Conservation (phyloP, 2,888 invertebrate genomes). For the Frankliniella intonsa region DNA sequence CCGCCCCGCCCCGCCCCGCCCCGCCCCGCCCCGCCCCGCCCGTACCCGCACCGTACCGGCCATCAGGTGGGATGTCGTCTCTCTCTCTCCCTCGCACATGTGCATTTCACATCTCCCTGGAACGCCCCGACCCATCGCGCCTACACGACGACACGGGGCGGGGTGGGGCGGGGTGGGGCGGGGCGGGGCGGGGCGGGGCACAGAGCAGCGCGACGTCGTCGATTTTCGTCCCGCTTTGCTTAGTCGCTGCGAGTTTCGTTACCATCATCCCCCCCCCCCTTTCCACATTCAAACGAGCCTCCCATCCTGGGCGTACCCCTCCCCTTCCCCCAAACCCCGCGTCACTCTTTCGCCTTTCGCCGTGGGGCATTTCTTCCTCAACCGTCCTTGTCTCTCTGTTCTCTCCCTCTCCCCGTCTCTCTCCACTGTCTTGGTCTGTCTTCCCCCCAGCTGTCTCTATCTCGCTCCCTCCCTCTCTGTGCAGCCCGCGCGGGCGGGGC, state of each 20-base stretch:
- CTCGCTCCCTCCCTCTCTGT: constrained; percentile 11
- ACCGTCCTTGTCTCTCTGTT: neutral
- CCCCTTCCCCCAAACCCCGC: neutral
- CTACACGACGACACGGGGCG: too few relatives aligned
- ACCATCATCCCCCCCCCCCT: neutral
- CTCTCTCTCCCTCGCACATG: neutral
- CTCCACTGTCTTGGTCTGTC: neutral
- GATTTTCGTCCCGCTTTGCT: neutral
- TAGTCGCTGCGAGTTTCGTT: neutral
- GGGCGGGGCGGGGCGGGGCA: too few relatives aligned
- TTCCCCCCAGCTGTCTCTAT: neutral
- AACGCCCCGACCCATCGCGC: too few relatives aligned
- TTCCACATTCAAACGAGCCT: too few relatives aligned
- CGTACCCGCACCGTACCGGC: neutral
- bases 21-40: neutral
- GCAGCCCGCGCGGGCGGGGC: neutral
- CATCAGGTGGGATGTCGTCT: neutral
- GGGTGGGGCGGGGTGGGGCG: too few relatives aligned
- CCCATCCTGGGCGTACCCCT: too few relatives aligned
- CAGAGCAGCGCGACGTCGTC: neutral
- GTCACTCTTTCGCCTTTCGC: neutral
- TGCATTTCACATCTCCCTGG: neutral
- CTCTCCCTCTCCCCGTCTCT: neutral
- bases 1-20: too few relatives aligned
- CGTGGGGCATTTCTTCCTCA: neutral